Base-by-base conservation (phyloP, 2,888 invertebrate genomes). In the Temnothorax unifasciatus region DNA sequence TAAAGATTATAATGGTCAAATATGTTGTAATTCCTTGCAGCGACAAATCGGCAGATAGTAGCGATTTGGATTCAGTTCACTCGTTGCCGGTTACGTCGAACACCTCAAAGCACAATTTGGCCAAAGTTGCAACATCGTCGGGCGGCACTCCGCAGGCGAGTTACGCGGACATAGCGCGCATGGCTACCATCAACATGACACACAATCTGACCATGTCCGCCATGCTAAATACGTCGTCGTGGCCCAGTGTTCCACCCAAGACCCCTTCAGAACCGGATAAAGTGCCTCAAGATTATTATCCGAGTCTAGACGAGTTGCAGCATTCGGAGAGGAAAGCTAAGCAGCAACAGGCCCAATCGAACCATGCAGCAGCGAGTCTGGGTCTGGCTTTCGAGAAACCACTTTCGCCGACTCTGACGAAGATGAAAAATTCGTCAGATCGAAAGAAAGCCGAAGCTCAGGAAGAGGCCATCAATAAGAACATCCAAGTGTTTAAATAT, bases 1-100 rank as follows among this genome's bases (percentile, higher is more conserved):
- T 47, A 8, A 38, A 52, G 1, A 25, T 71, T 38, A 66, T 38
- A 66, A 38, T 50, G 4, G 13, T 25, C 0, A 66, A 59, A 54
- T 76, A 21, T 38, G 13, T 57, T 68, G 34, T 34, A 34, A 41
- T 69, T 66, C 6, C 18, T 82, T 92, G 13, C 88, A 95, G 95
- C 92, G 98, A 98, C 93, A 97, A 98, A 95, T 97, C 97, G 87
- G 98, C 97, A 87, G 98, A 97, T 94, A 98, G 98, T 91, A 97
- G 97, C 93, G 97, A 97, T 95, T 96, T 97, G 92, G 98, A 98
- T 93, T 98, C 98, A 21, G 97, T 98, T 89, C 98, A 98, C 95
- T 98, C 98, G 90, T 95, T 98, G 92, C 98, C 98, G 41, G 96
- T 97, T 34, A 95, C 95, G 44, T 95, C 95, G 29, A 95, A 95